These are phyloP conservation scores for Lasiurus borealis DNA, from an alignment of 2,113 vertebrate species.

Conservation along the genomic window DNA sequence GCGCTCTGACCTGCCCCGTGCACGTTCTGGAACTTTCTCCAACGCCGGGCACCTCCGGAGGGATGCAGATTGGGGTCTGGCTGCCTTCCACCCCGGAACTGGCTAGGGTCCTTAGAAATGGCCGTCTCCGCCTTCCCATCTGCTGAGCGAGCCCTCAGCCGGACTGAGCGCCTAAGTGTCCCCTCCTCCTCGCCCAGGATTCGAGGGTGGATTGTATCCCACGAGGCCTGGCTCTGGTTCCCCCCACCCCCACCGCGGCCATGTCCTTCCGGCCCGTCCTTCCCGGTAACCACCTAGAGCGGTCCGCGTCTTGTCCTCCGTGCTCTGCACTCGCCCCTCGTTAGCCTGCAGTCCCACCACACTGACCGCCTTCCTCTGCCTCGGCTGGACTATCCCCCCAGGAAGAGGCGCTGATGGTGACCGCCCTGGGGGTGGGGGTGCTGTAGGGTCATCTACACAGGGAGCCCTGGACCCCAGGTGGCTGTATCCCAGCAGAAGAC, in stretches of 20 bases:
- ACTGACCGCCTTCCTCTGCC: not conserved
- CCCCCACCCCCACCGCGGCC: not conserved
- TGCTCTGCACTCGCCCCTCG: rapidly evolving
- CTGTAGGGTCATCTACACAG: not conserved
- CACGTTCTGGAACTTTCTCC: not conserved
- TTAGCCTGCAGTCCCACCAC: not conserved
- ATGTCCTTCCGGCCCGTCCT: not conserved
- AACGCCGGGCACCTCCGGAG: not conserved
- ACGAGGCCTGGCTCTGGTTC: not conserved
- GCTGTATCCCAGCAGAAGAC: not conserved
- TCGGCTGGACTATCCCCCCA: not conserved
- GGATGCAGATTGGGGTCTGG: not conserved
- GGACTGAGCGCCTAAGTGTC: not conserved
- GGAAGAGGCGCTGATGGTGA: not conserved
- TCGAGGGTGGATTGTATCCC: not conserved
- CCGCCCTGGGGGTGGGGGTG: not conserved
- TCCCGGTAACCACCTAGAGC: not conserved
- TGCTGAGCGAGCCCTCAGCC: not conserved
- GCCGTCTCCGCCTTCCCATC: not conserved
- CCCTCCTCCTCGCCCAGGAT: not conserved
- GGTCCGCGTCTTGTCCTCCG: not conserved
- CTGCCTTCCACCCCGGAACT: not conserved
- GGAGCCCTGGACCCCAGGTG: not conserved
- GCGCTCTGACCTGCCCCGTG: not conserved
- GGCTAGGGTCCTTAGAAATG: not conserved